These are phyloP conservation scores for Melanargia galathea DNA, from an alignment of 2,888 invertebrate genomes.

Conservation along the genomic window DNA sequence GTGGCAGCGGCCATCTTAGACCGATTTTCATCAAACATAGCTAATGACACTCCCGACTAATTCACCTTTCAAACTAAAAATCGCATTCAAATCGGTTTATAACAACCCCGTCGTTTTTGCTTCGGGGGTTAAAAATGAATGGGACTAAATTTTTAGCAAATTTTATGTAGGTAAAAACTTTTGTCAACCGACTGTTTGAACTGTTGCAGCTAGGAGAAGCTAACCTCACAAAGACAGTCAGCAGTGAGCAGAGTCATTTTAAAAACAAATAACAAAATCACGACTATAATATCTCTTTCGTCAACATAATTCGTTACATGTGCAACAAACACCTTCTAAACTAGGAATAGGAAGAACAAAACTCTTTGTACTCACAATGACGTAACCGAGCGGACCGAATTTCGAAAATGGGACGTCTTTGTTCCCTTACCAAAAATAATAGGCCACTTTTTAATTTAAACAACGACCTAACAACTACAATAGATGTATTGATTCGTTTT, in stretches of 20 bases:
- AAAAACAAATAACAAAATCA: constrained; percentile 27
- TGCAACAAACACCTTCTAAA: constrained; percentile 52
- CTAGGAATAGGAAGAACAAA: constrained; percentile 50
- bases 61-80: no score
- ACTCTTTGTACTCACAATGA: constrained; percentile 62
- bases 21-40: no score
- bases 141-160: no score
- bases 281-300: constrained; percentile 29
- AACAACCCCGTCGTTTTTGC: no score
- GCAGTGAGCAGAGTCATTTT: neutral
- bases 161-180: no score
- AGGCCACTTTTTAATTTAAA: constrained; percentile 38
- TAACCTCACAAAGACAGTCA: no score
- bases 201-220: no score
- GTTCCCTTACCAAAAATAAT: constrained; percentile 56
- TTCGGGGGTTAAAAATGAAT: no score
- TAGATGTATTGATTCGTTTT: constrained; percentile 45
- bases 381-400: constrained; percentile 61
- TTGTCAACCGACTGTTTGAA: no score
- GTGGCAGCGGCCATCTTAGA: no score
- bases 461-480: constrained; percentile 44
- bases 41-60: no score
- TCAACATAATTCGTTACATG: constrained; percentile 50
- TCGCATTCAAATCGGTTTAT: no score
- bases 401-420: constrained; percentile 74